Evolutionary conservation across 2,113 vertebrate species (phyloP).

Genomic region (Ursus arctos): DNA sequence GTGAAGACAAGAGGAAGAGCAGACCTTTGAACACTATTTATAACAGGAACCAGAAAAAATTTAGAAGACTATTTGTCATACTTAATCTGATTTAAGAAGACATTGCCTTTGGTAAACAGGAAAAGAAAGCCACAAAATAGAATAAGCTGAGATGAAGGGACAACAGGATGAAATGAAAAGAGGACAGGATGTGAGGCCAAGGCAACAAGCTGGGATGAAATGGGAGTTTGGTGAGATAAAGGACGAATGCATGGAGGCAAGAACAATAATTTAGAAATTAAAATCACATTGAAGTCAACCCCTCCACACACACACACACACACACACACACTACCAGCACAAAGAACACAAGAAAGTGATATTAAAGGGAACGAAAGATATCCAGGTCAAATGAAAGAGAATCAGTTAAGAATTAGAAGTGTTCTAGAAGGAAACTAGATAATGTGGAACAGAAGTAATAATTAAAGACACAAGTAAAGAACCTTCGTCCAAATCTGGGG

Average conservation of each 20-base stretch:
- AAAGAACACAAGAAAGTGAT: not conserved
- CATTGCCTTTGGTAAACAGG: conserved; percentile 79
- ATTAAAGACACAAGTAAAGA: not conserved
- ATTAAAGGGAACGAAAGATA: not conserved
- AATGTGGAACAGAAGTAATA: not conserved
- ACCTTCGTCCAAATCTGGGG: not conserved
- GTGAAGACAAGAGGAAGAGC: conserved; percentile 35
- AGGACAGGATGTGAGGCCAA: conserved; percentile 34
- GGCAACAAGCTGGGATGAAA: conserved; percentile 6
- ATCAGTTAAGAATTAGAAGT: not conserved
- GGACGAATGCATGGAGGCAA: not conserved
- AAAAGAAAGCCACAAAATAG: conserved; percentile 72
- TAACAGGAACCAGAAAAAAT: conserved; percentile 75
- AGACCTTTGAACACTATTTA: conserved; percentile 29
- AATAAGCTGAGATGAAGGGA: conserved; percentile 73
- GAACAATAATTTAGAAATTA: not conserved
- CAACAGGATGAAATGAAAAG: conserved; percentile 58
- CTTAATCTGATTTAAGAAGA: conserved; percentile 80
- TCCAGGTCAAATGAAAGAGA: not conserved
- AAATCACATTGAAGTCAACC: not conserved
- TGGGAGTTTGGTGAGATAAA: not conserved
- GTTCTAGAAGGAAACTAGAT: not conserved
- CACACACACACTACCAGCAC: not conserved
- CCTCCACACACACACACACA: not conserved
- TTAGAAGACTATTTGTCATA: conserved; percentile 73